Base-by-base conservation (phyloP, 2,888 invertebrate genomes). In the Cephonodes hylas region DNA sequence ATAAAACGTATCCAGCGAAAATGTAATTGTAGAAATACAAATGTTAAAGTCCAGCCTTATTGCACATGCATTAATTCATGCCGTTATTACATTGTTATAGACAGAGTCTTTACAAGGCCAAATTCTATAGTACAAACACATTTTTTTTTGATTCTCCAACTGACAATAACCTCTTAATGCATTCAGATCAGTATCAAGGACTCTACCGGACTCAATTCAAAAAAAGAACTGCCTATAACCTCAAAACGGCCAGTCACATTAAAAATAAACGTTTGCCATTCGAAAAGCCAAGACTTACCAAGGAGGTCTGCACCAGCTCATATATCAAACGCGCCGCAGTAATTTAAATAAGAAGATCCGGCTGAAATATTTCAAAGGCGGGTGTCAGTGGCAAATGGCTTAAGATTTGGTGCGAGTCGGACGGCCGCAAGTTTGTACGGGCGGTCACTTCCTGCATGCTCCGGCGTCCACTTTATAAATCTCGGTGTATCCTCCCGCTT, bases 361-460 rank as follows among this genome's bases (percentile, higher is more conserved):
- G 63, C 15, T 15, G 25, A 53, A 27, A 53, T 48, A 48, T 53
- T 53, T 53, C 53, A 53, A 53, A 53, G 27, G 64, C 65, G 27
- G 58, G 68, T 63, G 69, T 59, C 63, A 58, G 68, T 64, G 73
- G 77, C 71, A 78, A 75, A 79, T 79, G 63, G 76, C 63, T 64
- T 27, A 68, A 77, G 76, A 77, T 80, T 77, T 75, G 63, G 66
- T 69, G 62, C 63, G 65, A 64, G 38, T 71, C 69, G 73, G 63
- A 68, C 60, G 61, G 63, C 67, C 63, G 57, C 64, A 63, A 64
- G 61, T 66, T 70, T 68, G 61, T 60, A 75, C 73, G n/a, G n/a
- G 63, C 71, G 66, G 73, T 76, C 79, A 82, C 77, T 77, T 68
- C 79, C 71, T 74, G 69, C 60, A 62, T 70, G 64, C 65, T 70